A percentile compares a stretch with the other conserved stretches of the same genome.
phyloP scores from a whole-genome alignment of 2,797 vertebrate species.

The Ctenosaura bakeri region DNA sequence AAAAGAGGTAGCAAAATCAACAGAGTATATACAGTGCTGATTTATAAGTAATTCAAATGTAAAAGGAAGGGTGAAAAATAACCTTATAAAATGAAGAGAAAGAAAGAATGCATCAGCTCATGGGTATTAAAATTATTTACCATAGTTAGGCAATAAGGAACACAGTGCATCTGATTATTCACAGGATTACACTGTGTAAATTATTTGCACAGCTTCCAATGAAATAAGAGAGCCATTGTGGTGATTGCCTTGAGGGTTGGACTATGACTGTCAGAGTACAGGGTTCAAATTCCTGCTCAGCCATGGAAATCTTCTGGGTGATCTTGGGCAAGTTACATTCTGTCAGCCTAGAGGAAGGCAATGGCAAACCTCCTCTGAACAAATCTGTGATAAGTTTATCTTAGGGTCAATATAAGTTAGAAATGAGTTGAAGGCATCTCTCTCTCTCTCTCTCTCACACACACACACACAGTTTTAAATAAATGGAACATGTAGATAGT shows the following conservation, averaged over 20 bases:
- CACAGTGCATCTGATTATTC: background rate
- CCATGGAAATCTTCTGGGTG: too few species aligned
- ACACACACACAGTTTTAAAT: too few species aligned
- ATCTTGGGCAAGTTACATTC: too few species aligned
- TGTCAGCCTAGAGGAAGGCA: too few species aligned
- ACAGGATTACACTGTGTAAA: background rate
- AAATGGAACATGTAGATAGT: too few species aligned
- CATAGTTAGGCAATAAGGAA: background rate
- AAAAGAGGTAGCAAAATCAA: background rate
- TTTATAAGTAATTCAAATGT: background rate
- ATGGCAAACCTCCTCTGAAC: too few species aligned
- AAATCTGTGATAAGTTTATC: too few species aligned
- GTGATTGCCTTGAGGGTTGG: background rate
- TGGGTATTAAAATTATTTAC: background rate
- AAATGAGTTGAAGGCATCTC: too few species aligned
- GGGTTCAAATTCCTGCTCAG: too few species aligned
- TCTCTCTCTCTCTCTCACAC: too few species aligned
- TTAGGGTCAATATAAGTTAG: too few species aligned
- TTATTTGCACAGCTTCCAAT: background rate
- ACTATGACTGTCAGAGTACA: too few species aligned
- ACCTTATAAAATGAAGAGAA: background rate
- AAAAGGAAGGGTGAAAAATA: background rate
- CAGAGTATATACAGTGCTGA: background rate
- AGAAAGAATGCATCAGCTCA: background rate
- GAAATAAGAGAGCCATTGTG: background rate